Base-by-base conservation (phyloP, 53 echinoderm and acorn worm species). In the Holothuria leucospilota region DNA sequence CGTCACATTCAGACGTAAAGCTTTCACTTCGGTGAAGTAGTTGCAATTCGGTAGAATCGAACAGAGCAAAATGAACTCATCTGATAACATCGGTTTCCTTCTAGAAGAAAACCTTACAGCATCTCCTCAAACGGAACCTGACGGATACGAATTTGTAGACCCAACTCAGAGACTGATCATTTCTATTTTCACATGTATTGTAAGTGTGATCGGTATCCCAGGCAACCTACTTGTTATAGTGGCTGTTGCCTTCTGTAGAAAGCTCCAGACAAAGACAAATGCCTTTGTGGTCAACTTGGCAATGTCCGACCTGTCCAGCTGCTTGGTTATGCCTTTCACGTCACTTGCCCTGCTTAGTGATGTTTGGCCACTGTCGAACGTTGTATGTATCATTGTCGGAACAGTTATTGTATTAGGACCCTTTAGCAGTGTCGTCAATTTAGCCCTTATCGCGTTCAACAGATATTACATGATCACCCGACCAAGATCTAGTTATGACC, bases 261-360 rank as follows among this genome's bases (percentile, higher is more conserved):
- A 94, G 65, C 91, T 94, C 3, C 89, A 78, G 51, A 94, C 91
- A 13, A 42, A 68, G 24, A 91, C 94, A 23, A 94, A 94, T 39
- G 91, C 69, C n/a, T 94, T 94, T 73, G 91, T 94, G 34, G 91
- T 91, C 59, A 94, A 85, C 63, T 77, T 94, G 3, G 89, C 91
- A 61, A 39, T 82, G 20, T 86, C 94, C 4, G 94, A 94, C 67
- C 82, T 94, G 3, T 63, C 91, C 15, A 69, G 88, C 4, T 82
- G 92, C 34, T 68, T 92, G 25, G 81, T 78, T 16, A 11, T 88
- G 10, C 69, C 85, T 51, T 85, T 88, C 60, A 88, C 69, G 60
- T 81, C 71, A 13, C 53, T 92, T 7, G 92, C 85, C 11, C 51
- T 92, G 58, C 65, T 88, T 20, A 88, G 79, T 29, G 81, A 92